Evolutionary conservation across 2,888 invertebrate genomes (phyloP).

Genomic region (Lagria hirta): DNA sequence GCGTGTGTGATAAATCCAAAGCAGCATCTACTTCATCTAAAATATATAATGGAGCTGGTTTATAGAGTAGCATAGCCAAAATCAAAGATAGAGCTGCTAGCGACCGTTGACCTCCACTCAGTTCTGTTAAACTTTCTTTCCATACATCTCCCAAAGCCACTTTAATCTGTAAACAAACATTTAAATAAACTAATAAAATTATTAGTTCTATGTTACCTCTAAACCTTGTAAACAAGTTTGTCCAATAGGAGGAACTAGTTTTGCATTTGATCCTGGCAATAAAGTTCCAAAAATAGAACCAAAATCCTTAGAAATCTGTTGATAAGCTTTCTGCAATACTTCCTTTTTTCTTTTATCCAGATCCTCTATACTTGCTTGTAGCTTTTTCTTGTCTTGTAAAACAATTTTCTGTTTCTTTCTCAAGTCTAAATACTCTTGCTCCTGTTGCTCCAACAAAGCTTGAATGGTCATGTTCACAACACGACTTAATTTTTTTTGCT

Average conservation of each 20-base stretch:
- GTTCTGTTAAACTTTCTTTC: constrained; percentile 94
- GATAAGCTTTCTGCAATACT: constrained; percentile 79
- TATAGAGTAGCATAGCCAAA: constrained; percentile 93
- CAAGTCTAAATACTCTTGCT: constrained; percentile 71
- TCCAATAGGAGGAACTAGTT: constrained; percentile 76
- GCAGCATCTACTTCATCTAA: constrained; percentile 99
- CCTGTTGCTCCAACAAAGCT: constrained; percentile 81
- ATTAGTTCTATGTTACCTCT: constrained; percentile 65
- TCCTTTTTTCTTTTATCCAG: constrained; percentile 89
- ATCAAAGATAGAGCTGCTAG: constrained; percentile 95
- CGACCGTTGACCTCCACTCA: constrained; percentile 96
- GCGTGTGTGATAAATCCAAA: constrained; percentile 95
- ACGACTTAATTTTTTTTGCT: constrained; percentile 67
- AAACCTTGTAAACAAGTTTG: constrained; percentile 79
- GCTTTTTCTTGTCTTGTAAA: constrained; percentile 71
- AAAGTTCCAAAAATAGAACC: constrained; percentile 91
- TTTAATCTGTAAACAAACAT: constrained; percentile 59
- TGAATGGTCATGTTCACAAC: constrained; percentile 82
- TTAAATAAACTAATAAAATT: constrained; percentile 6
- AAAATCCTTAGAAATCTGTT: constrained; percentile 89
- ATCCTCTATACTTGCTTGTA: constrained; percentile 77
- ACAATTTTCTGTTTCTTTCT: constrained; percentile 67
- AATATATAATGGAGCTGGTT: constrained; percentile 97
- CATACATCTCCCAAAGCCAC: constrained; percentile 91
- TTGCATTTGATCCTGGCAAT: constrained; percentile 87